Percentiles rank a stretch among this genome's conserved stretches.
These are phyloP conservation scores for Helleia helle DNA, from an alignment of 2,888 invertebrate genomes.

Conservation along the genomic window DNA sequence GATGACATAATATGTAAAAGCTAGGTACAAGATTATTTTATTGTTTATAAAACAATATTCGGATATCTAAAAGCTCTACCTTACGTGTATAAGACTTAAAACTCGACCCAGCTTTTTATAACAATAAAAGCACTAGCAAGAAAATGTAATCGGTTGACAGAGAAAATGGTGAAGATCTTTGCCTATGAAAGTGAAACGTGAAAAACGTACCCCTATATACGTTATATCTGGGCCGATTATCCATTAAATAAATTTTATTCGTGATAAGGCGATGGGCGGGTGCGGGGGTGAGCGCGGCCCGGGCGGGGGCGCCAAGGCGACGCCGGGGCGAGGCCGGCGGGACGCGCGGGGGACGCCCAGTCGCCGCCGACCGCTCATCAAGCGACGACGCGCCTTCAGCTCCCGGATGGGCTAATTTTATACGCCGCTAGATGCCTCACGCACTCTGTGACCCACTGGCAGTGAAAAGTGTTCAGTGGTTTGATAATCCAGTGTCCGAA, in stretches of 20 bases:
- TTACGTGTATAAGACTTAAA: too few species aligned
- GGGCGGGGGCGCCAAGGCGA: too few species aligned
- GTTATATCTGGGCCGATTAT: constrained; percentile 56
- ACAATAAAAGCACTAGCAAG: too few species aligned
- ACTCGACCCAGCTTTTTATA: too few species aligned
- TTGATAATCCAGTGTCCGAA: constrained; percentile 25
- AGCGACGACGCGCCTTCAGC: constrained; percentile 40
- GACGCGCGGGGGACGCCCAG: constrained; percentile 65
- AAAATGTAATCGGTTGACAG: too few species aligned
- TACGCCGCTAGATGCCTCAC: constrained; percentile 44
- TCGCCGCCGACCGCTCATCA: constrained; percentile 48
- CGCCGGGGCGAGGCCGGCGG: constrained; percentile 50
- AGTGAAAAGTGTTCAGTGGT: constrained; percentile 55
- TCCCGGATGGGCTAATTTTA: constrained; percentile 49
- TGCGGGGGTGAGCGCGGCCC: constrained; percentile 56
- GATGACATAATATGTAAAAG: too few species aligned
- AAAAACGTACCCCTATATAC: too few species aligned
- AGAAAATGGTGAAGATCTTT: too few species aligned
- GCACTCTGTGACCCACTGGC: constrained; percentile 45
- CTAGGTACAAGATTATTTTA: too few species aligned
- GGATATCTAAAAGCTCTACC: too few species aligned
- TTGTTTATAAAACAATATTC: too few species aligned
- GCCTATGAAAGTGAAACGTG: too few species aligned
- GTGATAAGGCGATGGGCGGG: constrained; percentile 63
- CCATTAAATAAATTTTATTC: constrained; percentile 70